These are phyloP conservation scores for Amphibalanus amphitrite DNA, from an alignment of 1,140 invertebrate genomes.

Conservation along the genomic window DNA sequence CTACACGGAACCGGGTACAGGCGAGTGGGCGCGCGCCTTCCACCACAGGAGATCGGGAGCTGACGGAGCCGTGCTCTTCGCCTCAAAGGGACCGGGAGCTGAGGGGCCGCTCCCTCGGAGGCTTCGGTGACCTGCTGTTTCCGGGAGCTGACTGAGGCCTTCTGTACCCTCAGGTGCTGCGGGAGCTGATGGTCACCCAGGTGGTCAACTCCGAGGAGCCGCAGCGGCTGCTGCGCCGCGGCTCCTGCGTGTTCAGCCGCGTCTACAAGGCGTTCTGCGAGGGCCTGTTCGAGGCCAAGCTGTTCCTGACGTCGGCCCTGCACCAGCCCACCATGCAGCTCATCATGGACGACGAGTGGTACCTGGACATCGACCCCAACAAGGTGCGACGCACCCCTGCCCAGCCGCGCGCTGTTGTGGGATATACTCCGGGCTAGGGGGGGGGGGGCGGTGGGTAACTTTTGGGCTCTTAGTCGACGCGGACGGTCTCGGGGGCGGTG, in stretches of 20 bases:
- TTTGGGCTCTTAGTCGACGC: too few species aligned
- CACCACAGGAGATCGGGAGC: too few species aligned
- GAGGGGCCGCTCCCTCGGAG: too few species aligned
- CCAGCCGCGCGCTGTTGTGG: too few species aligned
- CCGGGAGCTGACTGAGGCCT: background rate
- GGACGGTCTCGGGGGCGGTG: too few species aligned
- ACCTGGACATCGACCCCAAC: slow-evolving; percentile 78
- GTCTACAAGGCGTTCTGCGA: slow-evolving; percentile 80
- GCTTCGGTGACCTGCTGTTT: too few species aligned
- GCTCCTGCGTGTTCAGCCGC: slow-evolving; percentile 71
- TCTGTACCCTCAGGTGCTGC: slow-evolving; percentile 30
- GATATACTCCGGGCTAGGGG: too few species aligned
- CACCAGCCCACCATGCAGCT: slow-evolving; percentile 79
- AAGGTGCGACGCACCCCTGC: slow-evolving; percentile 32
- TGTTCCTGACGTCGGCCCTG: slow-evolving; percentile 81
- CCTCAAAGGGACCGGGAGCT: too few species aligned
- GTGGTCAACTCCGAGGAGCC: slow-evolving; percentile 64
- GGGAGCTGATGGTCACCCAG: slow-evolving; percentile 66
- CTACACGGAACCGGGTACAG: too few species aligned
- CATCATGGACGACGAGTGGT: slow-evolving; percentile 82
- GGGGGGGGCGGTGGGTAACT: too few species aligned
- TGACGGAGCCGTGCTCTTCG: too few species aligned
- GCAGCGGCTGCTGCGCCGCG: slow-evolving; percentile 57
- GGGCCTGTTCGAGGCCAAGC: slow-evolving; percentile 39
- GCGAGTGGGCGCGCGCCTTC: too few species aligned